phyloP scores from a whole-genome alignment of 2,888 invertebrate genomes.

The Eupeodes latifasciatus region DNA sequence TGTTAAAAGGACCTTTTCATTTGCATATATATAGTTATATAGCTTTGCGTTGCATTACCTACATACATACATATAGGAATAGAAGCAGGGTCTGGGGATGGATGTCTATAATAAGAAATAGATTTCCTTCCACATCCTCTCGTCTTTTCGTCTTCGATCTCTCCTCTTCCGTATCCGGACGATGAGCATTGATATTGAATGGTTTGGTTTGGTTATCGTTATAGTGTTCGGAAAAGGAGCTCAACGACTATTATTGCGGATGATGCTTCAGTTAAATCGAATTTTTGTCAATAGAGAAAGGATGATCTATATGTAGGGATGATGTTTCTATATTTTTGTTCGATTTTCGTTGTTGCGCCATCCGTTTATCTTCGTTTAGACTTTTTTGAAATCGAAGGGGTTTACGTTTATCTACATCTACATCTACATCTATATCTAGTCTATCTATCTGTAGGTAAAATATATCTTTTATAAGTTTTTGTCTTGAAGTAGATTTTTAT shows the following conservation, averaged over 20 bases:
- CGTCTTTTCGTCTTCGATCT: not conserved
- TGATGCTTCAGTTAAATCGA: conserved; percentile 68
- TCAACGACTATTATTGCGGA: conserved; percentile 53
- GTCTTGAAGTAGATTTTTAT: conserved; percentile 1
- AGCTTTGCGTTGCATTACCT: not conserved
- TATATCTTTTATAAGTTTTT: not conserved
- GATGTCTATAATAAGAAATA: conserved; percentile 38
- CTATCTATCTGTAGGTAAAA: too few relatives aligned
- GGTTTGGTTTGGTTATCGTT: conserved; percentile 28
- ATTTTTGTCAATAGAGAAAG: conserved; percentile 54
- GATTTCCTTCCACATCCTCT: conserved; percentile 40
- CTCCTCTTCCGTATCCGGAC: not conserved
- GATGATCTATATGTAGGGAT: conserved; percentile 29
- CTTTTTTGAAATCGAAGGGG: not conserved
- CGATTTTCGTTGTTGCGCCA: conserved; percentile 40
- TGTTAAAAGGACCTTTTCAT: conserved; percentile 24
- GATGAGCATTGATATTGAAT: conserved; percentile 5
- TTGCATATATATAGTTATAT: conserved; percentile 34
- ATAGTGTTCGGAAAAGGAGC: conserved; percentile 27
- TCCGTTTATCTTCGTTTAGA: conserved; percentile 34
- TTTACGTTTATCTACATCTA: not conserved
- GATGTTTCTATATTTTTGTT: conserved; percentile 26
- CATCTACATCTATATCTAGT: not conserved
- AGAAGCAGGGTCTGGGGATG: not conserved
- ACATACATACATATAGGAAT: not conserved